Conservation (phyloP, 2,888 invertebrate genomes). For the Meghimatium bilineatum region DNA sequence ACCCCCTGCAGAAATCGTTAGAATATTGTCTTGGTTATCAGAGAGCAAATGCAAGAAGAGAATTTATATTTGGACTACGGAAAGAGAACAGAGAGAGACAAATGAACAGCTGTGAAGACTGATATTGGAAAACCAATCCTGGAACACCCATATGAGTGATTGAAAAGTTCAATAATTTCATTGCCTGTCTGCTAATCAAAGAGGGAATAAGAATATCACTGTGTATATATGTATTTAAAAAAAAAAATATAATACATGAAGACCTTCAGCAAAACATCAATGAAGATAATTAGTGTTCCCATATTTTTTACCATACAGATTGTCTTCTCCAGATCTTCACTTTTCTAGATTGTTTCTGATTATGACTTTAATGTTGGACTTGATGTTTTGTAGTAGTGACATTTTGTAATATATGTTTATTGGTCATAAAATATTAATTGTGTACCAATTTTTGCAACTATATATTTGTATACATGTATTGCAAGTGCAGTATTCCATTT, state of each 20-base stretch:
- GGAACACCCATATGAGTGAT: no score
- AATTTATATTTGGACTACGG: no score
- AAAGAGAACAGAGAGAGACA: no score
- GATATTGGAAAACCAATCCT: no score
- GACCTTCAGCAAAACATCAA: not conserved
- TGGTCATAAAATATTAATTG: not conserved
- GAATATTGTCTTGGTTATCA: no score
- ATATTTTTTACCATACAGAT: not conserved
- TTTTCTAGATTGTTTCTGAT: not conserved
- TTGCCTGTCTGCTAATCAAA: not conserved
- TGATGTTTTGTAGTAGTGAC: not conserved
- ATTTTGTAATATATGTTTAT: not conserved
- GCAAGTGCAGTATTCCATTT: not conserved
- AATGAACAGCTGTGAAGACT: no score
- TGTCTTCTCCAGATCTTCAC: not conserved
- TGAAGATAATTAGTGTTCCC: not conserved
- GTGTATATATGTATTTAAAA: not conserved
- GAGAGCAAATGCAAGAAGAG: no score
- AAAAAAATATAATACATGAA: not conserved
- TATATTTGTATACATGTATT: slow-evolving; percentile 7
- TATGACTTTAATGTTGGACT: not conserved
- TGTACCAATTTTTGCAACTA: not conserved
- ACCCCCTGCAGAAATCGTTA: no score
- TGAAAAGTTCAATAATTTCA: no score
- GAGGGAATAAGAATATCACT: not conserved